Evolutionary conservation across 2,797 vertebrate genomes (phyloP).

Genomic region (Tamandua tetradactyla): DNA sequence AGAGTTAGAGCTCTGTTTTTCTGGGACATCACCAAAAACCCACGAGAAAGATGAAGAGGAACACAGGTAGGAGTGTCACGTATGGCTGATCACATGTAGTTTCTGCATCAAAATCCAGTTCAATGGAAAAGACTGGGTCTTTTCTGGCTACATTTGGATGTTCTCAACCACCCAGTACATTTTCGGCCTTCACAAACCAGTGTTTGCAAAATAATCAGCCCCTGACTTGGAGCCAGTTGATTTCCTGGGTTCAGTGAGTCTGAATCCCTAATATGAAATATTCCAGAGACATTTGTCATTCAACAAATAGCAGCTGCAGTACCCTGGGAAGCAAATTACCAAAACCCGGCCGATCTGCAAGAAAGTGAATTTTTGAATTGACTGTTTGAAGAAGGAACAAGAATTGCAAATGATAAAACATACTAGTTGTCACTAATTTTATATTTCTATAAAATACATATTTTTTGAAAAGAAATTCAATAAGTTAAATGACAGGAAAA

Average conservation of each 20-base stretch:
- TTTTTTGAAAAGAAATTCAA: constrained; percentile 2
- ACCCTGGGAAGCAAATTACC: background rate
- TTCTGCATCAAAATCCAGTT: background rate
- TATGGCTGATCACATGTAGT: background rate
- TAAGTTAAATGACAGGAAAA: background rate
- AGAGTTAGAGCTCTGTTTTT: constrained; percentile 5
- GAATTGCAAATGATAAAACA: background rate
- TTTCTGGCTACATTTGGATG: background rate
- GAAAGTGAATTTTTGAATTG: background rate
- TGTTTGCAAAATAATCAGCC: background rate
- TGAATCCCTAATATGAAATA: constrained; percentile 40
- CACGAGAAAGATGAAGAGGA: background rate
- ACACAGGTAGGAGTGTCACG: background rate
- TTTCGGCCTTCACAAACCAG: background rate
- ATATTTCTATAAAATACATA: constrained; percentile 5
- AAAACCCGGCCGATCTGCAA: background rate
- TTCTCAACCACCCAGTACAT: background rate
- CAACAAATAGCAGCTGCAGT: background rate
- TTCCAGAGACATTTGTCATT: background rate
- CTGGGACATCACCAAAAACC: background rate
- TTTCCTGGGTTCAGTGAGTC: constrained; percentile 41
- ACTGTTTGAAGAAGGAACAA: constrained; percentile 4
- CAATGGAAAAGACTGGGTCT: background rate
- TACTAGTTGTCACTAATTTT: background rate
- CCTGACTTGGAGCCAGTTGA: background rate